Conservation (phyloP, 2,888 invertebrate genomes). For the Erebia epiphron region DNA sequence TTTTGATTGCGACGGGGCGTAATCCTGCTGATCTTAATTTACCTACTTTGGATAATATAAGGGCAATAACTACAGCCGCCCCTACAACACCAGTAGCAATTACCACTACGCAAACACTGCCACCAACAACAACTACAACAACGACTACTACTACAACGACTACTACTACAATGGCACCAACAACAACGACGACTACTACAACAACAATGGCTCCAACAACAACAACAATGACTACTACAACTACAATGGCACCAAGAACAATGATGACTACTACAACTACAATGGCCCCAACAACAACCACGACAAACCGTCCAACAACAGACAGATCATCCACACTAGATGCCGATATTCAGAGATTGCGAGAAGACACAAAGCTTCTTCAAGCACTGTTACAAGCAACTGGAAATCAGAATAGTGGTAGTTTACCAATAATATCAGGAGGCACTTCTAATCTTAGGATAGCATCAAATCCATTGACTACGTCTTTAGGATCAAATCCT, state of each 20-base stretch:
- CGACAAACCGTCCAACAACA: slow-evolving; percentile 43
- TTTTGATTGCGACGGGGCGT: slow-evolving; percentile 72
- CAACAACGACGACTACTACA: slow-evolving; percentile 37
- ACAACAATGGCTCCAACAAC: neutral
- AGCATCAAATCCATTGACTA: slow-evolving; percentile 68
- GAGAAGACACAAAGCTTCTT: slow-evolving; percentile 71
- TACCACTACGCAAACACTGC: slow-evolving; percentile 38
- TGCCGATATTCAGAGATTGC: slow-evolving; percentile 66
- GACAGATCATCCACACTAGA: slow-evolving; percentile 48
- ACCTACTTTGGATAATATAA: slow-evolving; percentile 60
- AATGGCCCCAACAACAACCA: slow-evolving; percentile 44
- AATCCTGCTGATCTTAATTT: slow-evolving; percentile 68
- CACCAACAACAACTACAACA: slow-evolving; percentile 25
- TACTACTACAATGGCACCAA: slow-evolving; percentile 36
- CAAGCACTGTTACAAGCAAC: slow-evolving; percentile 73
- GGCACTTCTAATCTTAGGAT: slow-evolving; percentile 73
- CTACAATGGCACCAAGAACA: slow-evolving; percentile 45
- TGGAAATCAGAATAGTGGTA: slow-evolving; percentile 57
- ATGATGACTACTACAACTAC: slow-evolving; percentile 39
- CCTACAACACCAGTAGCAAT: slow-evolving; percentile 46
- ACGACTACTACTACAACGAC: slow-evolving; percentile 37
- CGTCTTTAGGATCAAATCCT: slow-evolving; percentile 64
- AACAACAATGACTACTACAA: slow-evolving; percentile 33
- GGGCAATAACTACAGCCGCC: slow-evolving; percentile 27
- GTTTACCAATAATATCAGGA: slow-evolving; percentile 66